phyloP scores from a whole-genome alignment of 2,797 vertebrate genomes.

The Anas acuta region DNA sequence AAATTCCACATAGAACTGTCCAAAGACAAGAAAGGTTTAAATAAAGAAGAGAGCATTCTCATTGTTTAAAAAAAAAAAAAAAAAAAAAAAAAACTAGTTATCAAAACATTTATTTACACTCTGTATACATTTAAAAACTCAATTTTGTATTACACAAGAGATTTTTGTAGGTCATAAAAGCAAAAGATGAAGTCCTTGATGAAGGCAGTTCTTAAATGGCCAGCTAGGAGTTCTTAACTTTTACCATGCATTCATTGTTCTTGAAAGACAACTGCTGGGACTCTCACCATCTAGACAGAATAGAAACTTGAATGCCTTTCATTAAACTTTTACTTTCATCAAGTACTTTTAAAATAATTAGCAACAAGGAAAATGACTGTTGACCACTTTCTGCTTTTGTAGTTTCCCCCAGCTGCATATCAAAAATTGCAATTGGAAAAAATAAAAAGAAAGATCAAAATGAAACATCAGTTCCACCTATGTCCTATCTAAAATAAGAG shows the following conservation, averaged over 20 bases:
- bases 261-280: not conserved
- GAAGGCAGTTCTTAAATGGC: not conserved
- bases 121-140: not conserved
- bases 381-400: not conserved
- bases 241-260: not conserved
- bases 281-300: not conserved
- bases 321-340: not conserved
- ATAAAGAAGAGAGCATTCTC: not conserved
- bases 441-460: not conserved
- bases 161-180: not conserved
- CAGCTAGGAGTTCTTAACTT: not conserved
- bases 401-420: not conserved
- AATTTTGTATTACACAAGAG: not conserved
- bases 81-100: not conserved
- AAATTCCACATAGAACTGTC: not conserved
- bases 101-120: constrained; percentile 49
- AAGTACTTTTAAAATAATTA: not conserved
- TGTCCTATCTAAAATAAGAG: not conserved
- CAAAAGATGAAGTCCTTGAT: not conserved
- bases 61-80: not conserved
- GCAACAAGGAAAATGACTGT: not conserved
- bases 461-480: not conserved
- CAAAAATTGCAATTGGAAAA: not conserved
- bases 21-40: not conserved
- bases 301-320: not conserved